These are phyloP conservation scores for Prosapia bicincta DNA, from an alignment of 2,888 invertebrate genomes.

Conservation along the genomic window DNA sequence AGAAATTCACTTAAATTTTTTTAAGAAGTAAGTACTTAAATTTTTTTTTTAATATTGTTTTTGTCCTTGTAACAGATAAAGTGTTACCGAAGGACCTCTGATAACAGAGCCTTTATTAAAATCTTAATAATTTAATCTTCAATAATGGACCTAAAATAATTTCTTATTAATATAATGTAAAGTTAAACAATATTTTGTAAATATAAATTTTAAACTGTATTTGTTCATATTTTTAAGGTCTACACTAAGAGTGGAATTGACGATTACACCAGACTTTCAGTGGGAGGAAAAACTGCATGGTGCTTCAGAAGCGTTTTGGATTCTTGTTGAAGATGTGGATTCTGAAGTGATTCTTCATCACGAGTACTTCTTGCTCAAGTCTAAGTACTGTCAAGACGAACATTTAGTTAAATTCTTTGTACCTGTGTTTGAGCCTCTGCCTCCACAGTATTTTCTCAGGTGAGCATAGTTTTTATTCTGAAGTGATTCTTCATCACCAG, in stretches of 20 bases:
- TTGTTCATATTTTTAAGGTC: constrained; percentile 60
- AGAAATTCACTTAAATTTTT: too few species aligned
- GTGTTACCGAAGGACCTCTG: too few species aligned
- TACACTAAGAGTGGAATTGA: constrained; percentile 91
- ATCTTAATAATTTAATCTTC: too few species aligned
- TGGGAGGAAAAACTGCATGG: constrained; percentile 95
- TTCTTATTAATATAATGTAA: too few species aligned
- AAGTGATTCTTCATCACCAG: constrained; percentile 92
- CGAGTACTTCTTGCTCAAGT: constrained; percentile 91
- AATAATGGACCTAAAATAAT: too few species aligned
- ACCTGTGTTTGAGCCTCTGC: constrained; percentile 96
- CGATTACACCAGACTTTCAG: constrained; percentile 97
- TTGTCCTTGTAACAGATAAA: too few species aligned
- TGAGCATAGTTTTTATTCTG: too few species aligned
- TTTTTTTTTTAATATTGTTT: too few species aligned
- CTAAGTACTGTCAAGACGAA: constrained; percentile 91
- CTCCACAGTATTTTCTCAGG: constrained; percentile 93
- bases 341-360: constrained; percentile 91
- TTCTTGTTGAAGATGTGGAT: constrained; percentile 83
- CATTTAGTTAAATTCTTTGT: constrained; percentile 97
- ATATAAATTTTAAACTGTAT: too few species aligned
- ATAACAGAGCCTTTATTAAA: too few species aligned
- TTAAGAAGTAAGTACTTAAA: too few species aligned
- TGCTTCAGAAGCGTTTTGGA: constrained; percentile 80
- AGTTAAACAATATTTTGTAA: too few species aligned